phyloP scores from a whole-genome alignment of 2,888 invertebrate genomes.

The Sympetrum striolatum region DNA sequence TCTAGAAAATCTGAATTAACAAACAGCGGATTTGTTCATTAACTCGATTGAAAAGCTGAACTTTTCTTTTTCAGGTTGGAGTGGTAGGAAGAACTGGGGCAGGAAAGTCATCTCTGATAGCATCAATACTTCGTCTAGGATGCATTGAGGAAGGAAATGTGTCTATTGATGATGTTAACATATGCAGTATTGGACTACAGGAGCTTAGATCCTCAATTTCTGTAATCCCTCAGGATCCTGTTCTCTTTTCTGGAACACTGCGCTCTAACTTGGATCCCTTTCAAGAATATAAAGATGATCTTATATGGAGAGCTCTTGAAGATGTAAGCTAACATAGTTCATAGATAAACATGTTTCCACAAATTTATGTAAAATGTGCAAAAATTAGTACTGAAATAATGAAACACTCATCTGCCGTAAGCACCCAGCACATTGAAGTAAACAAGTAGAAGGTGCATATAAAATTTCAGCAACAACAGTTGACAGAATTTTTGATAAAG shows the following conservation, averaged over 20 bases:
- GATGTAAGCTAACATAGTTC: constrained; percentile 65
- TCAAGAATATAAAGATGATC: constrained; percentile 77
- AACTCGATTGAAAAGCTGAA: no score
- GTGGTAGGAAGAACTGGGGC: constrained; percentile 87
- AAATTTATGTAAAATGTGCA: no score
- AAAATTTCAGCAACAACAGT: no score
- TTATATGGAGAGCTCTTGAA: constrained; percentile 84
- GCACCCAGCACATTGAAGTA: no score
- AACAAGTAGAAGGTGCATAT: no score
- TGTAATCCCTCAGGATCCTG: constrained; percentile 86
- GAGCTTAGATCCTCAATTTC: constrained; percentile 78
- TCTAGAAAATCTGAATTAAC: no score
- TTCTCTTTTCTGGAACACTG: constrained; percentile 85
- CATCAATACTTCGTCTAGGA: constrained; percentile 81
- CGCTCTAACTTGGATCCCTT: constrained; percentile 91
- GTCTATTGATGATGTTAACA: constrained; percentile 79
- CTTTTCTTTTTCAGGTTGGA: constrained; percentile 66
- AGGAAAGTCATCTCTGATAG: constrained; percentile 80
- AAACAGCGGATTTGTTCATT: no score
- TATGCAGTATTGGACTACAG: constrained; percentile 73
- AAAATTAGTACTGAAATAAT: no score
- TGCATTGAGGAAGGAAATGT: constrained; percentile 74
- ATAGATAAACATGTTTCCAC: no score
- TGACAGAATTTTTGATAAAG: no score
- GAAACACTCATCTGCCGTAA: no score